A percentile compares a stretch with the other conserved stretches of the same genome.
Evolutionary conservation across 2,888 invertebrate species (phyloP).

Genomic region (Digitonthophagus gazella): DNA sequence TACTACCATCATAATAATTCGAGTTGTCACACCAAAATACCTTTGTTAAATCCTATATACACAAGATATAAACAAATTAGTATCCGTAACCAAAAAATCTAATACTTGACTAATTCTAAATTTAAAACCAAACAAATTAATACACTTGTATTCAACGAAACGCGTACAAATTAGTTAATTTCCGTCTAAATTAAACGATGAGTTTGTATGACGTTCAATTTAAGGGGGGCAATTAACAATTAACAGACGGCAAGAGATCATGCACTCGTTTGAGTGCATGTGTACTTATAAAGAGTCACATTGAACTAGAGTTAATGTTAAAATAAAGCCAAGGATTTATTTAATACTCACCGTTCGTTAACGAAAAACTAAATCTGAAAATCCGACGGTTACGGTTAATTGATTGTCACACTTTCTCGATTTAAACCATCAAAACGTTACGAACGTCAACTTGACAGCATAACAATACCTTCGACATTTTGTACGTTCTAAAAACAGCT

Average conservation of each 20-base stretch:
- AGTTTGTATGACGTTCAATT: neutral
- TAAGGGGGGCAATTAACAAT: neutral
- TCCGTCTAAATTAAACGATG: neutral
- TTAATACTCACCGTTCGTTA: neutral
- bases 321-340: neutral
- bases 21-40: neutral
- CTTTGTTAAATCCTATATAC: slow-evolving; percentile 6
- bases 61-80: slow-evolving; percentile 6
- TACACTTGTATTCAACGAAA: neutral
- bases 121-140: neutral
- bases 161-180: slow-evolving; percentile 4
- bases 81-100: neutral
- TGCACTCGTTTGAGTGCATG: slow-evolving; percentile 9
- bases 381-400: neutral
- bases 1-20: neutral
- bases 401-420: neutral
- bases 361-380: neutral
- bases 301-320: neutral
- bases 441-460: slow-evolving; percentile 6
- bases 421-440: neutral
- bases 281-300: slow-evolving; percentile 2
- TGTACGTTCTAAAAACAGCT: neutral
- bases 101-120: too few species aligned
- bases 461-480: slow-evolving; percentile 9
- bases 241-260: neutral